Conservation (phyloP, 2,113 vertebrate species). For the Potamarius usumacintae region DNA sequence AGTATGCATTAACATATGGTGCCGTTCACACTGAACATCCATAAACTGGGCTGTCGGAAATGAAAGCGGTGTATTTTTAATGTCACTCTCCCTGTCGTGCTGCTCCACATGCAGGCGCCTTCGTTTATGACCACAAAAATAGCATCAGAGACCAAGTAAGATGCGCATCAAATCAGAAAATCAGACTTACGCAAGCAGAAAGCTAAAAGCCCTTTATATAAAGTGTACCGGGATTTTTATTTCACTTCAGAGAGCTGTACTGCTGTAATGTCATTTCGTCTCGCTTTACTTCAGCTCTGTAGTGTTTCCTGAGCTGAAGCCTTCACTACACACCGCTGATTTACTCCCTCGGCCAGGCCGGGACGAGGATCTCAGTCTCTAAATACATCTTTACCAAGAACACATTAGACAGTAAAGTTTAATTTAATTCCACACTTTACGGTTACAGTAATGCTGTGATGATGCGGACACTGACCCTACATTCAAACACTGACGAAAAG, state of each 20-base stretch:
- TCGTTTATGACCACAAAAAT: neutral
- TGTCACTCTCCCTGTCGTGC: neutral
- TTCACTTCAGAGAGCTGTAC: neutral
- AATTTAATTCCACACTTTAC: neutral
- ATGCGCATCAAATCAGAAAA: neutral
- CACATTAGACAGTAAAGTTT: too few species aligned
- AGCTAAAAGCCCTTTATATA: neutral
- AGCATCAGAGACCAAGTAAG: neutral
- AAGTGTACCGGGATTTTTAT: neutral
- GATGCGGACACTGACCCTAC: neutral
- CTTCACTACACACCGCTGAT: neutral
- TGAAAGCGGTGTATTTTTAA: neutral
- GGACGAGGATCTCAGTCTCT: neutral
- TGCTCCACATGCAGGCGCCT: neutral
- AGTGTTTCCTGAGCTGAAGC: neutral
- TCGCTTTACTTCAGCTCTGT: neutral
- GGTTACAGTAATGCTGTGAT: neutral
- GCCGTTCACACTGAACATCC: neutral
- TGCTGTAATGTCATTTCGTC: constrained; percentile 3
- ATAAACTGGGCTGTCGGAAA: neutral
- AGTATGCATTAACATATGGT: neutral
- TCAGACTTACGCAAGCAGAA: too few species aligned
- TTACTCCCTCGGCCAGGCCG: neutral
- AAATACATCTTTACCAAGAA: neutral
- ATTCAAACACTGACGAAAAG: neutral